Evolutionary conservation across 1,140 invertebrate species (phyloP), one percentile per base, ranked within the genome.

Genomic region (Cecropterus lyciades): DNA sequence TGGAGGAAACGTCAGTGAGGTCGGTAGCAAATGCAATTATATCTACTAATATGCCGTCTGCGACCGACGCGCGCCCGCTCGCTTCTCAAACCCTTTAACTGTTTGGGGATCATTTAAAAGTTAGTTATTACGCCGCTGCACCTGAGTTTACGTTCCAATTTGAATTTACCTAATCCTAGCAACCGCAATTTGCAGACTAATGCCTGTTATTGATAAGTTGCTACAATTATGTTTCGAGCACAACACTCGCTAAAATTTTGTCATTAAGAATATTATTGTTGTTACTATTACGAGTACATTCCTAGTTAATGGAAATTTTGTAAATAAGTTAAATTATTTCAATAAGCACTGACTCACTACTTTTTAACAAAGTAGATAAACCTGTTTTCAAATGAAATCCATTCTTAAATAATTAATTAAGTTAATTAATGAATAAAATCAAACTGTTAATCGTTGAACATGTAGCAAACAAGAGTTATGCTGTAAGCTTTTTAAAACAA

Each of bases 11-110:
- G 83, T 84, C 86, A 87, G 82, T 81, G 75, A 80, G 82, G 79
- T 87, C 79, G 85, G 86, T 88, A 80, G 85, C 78, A 89, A 90
- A 92, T 86, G 85, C 87, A 88, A 92, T 92, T 92, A 90, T 79
- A 82, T 77, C 80, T 79, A 82, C 84, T 92, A 90, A 90, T 88
- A 90, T 90, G 82, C 89, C 77, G 83, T 91, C 89, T 91, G 87
- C 89, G 76, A 79, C 70, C 78, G 74, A 75, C 75, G 70, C 70
- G 66, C 74, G 60, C 67, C 70, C 75, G 63, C 73, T 70, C 66
- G 52, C 56, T 51, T 57, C 65, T 65, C 73, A 48, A 80, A 82
- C 80, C 80, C 81, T 89, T 85, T 84, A 86, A 83, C 78, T 78
- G 77, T 84, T 88, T 82, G 73, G 72, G 70, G 76, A 85, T 86